Evolutionary conservation across 2,797 vertebrate species (phyloP).

Genomic region (Morelia viridis): DNA sequence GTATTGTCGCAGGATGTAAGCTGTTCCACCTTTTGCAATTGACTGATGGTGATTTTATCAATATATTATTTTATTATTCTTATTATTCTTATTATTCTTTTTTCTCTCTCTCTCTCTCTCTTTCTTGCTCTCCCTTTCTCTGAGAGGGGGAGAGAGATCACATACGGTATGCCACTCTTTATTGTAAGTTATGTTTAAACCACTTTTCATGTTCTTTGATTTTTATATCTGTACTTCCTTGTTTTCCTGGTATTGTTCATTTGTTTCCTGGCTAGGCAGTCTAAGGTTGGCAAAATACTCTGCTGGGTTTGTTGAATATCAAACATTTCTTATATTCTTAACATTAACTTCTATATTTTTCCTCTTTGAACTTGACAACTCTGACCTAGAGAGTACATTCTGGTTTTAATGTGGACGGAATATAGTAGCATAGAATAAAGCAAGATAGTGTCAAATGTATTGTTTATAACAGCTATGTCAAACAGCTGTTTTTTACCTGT

Average conservation of each 20-base stretch:
- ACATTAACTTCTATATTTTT: background rate
- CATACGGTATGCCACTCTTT: background rate
- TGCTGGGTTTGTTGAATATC: background rate
- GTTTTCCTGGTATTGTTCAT: background rate
- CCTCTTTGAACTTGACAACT: background rate
- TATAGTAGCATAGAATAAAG: background rate
- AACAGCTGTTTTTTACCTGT: background rate
- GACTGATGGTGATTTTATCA: too few species aligned
- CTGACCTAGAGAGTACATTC: background rate
- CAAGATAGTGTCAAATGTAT: background rate
- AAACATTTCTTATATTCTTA: background rate
- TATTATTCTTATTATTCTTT: background rate
- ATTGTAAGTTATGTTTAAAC: background rate
- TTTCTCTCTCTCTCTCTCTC: background rate
- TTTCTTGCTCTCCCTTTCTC: background rate
- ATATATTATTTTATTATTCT: too few species aligned
- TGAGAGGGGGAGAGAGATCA: background rate
- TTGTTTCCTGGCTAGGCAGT: background rate
- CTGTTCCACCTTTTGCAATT: too few species aligned
- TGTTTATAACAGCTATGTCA: background rate
- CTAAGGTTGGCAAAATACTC: background rate
- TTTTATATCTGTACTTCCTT: background rate
- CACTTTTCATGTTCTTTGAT: background rate
- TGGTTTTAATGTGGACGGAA: background rate
- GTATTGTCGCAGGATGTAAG: too few species aligned